Base-by-base conservation (phyloP, 2,888 invertebrate species). In the Ophion slaviceki region DNA sequence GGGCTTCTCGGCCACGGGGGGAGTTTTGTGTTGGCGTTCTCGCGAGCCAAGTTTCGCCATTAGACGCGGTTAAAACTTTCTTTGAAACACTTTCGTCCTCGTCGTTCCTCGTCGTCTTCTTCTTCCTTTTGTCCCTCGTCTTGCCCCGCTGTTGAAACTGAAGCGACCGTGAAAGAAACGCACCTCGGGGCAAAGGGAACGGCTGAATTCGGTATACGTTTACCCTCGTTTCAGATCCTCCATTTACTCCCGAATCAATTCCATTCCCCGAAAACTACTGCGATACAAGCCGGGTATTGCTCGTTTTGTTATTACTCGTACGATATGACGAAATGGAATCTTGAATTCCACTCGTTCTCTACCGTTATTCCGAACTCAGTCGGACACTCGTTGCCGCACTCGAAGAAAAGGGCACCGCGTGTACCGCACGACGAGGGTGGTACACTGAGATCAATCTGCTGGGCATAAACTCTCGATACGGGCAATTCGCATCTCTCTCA, bases 31-130 rank as follows among this genome's bases (percentile, higher is more conserved):
- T 75, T 68, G 72, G 74, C 32, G n/a, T 53, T 59, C 59, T 82
- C 87, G 82, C 87, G 78, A 83, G 88, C 90, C 92, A 93, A 93
- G 92, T 93, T 93, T 92, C 90, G 90, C 91, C 92, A 92, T 93
- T 93, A 93, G 92, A 91, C 90, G 92, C 91, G 91, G 92, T 92
- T 92, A 92, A 92, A 93, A 93, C 92, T 93, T 93, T 93, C 92
- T 93, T 92, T 90, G 91, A 91, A 93, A 93, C 93, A 93, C 93
- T 93, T 93, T 93, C 92, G 90, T 91, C 91, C 70, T 85, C 85
- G 81, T 45, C 89, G 89, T 89, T 88, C 88, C 87, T 90, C 90
- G 88, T 89, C 87, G 89, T 76, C 53, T 72, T 83, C 57, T 79
- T 70, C 68, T 75, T 67, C 76, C 82, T 78, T 66, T 83, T 78